Evolutionary conservation across 2,888 invertebrate species (phyloP).

Genomic region (Thera obeliscata): DNA sequence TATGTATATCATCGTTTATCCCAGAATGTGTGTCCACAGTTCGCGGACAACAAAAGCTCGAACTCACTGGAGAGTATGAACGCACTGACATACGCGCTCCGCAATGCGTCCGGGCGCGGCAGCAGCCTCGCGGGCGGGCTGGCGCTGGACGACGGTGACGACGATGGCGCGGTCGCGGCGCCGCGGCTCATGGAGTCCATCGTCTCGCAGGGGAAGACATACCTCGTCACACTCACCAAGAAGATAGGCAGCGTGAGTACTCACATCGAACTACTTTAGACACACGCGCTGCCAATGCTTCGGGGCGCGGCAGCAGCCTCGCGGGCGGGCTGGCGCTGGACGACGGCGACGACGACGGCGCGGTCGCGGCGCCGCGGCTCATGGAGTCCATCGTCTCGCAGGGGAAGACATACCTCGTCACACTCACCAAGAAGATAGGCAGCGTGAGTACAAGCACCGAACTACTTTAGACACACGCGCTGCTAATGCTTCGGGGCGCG

Average conservation of each 20-base stretch:
- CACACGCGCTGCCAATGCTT: conserved; percentile 56
- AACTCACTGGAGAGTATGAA: conserved; percentile 66
- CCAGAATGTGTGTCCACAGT: conserved; percentile 39
- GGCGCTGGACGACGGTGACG: conserved; percentile 48
- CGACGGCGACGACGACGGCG: conserved; percentile 53
- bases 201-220: conserved; percentile 73
- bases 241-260: conserved; percentile 76
- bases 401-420: conserved; percentile 76
- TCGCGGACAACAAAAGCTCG: conserved; percentile 68
- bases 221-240: conserved; percentile 73
- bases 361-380: conserved; percentile 62
- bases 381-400: conserved; percentile 78
- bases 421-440: conserved; percentile 73
- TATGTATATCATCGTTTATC: too few relatives aligned
- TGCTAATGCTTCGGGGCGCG: conserved; percentile 52
- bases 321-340: conserved; percentile 43
- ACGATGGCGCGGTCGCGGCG: conserved; percentile 55
- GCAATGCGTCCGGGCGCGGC: conserved; percentile 49
- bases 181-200: conserved; percentile 78
- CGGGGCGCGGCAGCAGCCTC: conserved; percentile 47
- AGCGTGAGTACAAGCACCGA: conserved; percentile 36
- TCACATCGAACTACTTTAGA: too few relatives aligned
- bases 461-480: conserved; percentile 53
- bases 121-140: conserved; percentile 44
- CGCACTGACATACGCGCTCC: conserved; percentile 59